phyloP scores from a whole-genome alignment of 1,140 invertebrate genomes.

The Drosophila subobscura region DNA sequence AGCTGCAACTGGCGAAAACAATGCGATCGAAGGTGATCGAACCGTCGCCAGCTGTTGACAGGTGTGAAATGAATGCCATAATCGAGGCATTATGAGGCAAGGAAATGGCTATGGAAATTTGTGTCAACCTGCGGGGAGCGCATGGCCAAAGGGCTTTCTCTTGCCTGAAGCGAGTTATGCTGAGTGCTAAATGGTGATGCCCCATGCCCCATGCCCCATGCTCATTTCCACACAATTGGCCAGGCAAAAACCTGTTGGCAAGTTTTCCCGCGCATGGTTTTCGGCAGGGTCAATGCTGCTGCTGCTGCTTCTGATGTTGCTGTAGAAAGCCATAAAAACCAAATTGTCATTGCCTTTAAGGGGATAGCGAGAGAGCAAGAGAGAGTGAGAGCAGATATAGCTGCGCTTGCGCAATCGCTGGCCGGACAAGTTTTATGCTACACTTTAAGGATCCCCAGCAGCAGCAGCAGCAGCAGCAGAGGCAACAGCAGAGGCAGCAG shows the following conservation, averaged over 20 bases:
- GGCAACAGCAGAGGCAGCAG: conserved; percentile 24
- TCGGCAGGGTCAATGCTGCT: conserved; percentile 74
- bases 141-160: background rate
- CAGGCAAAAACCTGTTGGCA: conserved; percentile 63
- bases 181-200: too few species aligned
- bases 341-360: conserved; percentile 57
- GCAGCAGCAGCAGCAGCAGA: conserved; percentile 20
- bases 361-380: conserved; percentile 16
- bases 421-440: conserved; percentile 74
- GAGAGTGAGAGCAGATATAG: background rate
- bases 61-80: conserved; percentile 33
- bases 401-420: conserved; percentile 68
- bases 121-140: conserved; percentile 19
- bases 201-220: too few species aligned
- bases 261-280: conserved; percentile 65
- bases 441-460: conserved; percentile 69
- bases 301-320: background rate
- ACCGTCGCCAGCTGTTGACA: conserved; percentile 11
- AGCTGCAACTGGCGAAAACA: conserved; percentile 13
- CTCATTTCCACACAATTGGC: conserved; percentile 46
- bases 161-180: too few species aligned
- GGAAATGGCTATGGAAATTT: conserved; percentile 24
- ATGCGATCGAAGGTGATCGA: conserved; percentile 45
- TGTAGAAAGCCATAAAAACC: conserved; percentile 72
- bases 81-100: conserved; percentile 30